Evolutionary conservation across 23 tunicate genomes (phyloP), one percentile per base, ranked within the genome.

Genomic region (Botrylloides violaceus): DNA sequence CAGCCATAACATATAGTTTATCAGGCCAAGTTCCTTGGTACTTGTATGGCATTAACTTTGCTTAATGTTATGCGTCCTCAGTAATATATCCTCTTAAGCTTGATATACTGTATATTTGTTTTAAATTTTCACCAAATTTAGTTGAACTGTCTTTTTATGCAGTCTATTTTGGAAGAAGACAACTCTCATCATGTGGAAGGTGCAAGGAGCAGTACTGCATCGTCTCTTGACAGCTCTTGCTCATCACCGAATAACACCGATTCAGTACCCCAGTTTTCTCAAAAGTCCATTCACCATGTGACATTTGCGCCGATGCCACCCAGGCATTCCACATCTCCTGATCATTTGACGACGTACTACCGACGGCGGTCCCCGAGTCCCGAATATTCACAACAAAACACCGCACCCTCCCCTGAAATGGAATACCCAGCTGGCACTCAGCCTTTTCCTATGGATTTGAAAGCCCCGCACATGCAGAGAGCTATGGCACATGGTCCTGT

Each of bases 301-400:
- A 68, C 74, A 21, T 68, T 68, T 28, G 74, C 74, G 21, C 74
- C 74, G n/a, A 68, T 68, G 74, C 74, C 74, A 6, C 43, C 74
- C 1, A 35, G 74, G 19, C 74, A 68, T 22, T 39, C 74, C 23
- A 19, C 58, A 4, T 68, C 74, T 0, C 74, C 74, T 4, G 58
- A 68, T 22, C 74, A 37, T 68, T 39, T 43, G 59, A 68, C 29
- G 12, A 43, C 12, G 56, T 68, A 68, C 74, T 21, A 26, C 25
- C 56, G 74, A 19, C 56, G 74, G 1, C 56, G 74, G 1, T 68
- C 74, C 24, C 74, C 74, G 30, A 68, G 74, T 26, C 74, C 74
- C 47, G 58, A 43, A 9, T 19, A 5, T 19, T 0, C 58, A 9
- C 47, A 5, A 5, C 59, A 68, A 25, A 38, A 37, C 56, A 68